These are phyloP conservation scores for Haliaeetus leucogaster DNA, from an alignment of 2,113 vertebrate genomes.

Conservation along the genomic window DNA sequence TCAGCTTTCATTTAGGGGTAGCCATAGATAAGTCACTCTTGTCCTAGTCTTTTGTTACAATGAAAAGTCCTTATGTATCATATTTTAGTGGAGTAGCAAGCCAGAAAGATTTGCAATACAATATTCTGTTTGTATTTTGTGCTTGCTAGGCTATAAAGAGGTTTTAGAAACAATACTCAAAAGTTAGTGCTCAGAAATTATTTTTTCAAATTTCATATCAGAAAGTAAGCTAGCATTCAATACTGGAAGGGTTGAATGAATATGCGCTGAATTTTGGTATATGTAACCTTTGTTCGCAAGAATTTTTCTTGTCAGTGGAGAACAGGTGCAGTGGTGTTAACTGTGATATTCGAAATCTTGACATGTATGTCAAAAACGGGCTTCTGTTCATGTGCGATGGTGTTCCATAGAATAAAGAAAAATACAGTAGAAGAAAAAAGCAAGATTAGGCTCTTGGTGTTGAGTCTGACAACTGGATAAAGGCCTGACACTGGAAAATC, in stretches of 20 bases:
- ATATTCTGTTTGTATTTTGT: background rate
- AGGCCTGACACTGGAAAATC: background rate
- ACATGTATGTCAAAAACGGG: background rate
- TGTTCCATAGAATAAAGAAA: conserved; percentile 1
- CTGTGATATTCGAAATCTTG: conserved; percentile 27
- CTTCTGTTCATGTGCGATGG: background rate
- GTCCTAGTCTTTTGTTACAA: background rate
- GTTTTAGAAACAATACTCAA: background rate
- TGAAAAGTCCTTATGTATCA: background rate
- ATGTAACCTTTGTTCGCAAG: background rate
- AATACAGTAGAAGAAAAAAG: background rate
- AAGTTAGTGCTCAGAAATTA: background rate
- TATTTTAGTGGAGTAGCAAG: background rate
- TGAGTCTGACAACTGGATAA: background rate
- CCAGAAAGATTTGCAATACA: background rate
- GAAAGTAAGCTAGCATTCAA: background rate
- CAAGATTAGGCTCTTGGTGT: background rate
- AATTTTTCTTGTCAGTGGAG: background rate
- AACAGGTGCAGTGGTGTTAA: background rate
- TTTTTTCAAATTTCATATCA: background rate
- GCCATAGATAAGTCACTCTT: background rate
- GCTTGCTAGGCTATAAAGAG: background rate
- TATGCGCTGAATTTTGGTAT: background rate
- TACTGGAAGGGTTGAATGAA: background rate
- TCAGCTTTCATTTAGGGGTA: background rate